Evolutionary conservation across 2,113 vertebrate species (phyloP), one percentile per base, ranked within the genome.

Genomic region (Mystacornis crossleyi): DNA sequence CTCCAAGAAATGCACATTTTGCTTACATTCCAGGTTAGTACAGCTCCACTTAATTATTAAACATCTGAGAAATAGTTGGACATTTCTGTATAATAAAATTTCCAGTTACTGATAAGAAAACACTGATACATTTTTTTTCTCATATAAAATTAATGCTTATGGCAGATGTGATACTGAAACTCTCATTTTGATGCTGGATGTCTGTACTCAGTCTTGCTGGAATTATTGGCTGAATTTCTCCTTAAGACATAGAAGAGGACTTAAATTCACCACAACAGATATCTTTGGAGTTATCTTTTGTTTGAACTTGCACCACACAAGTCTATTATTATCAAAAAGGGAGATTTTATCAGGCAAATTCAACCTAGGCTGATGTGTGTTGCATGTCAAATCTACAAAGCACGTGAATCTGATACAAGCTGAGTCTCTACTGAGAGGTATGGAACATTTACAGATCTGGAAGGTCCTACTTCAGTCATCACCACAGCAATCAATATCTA

Each of bases 1-100:
- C 54, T 81, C 42, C 64, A 51, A 83, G 74, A 86, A 93, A 86
- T 33, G 24, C 26, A 62, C 0, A 0, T 91, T 92, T 90, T 81
- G 31, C 42, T 83, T 45, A 33, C 75, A 65, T 75, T 86, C 62
- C 67, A 77, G 29, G 54, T 77, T 43, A 94, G 54, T 43, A 73
- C 38, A 91, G 55, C 18, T 87, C 54, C 50, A 51, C 47, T 93
- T 93, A 80, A 96, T 91, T 57, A 92, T 90, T 92, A 88, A 90
- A 90, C n/a, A 36, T 14, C 18, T 47, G 33, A 91, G 47, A 90
- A 88, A 20, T 14, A 64, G 28, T 10, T 19, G 14, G 47, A 58
- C 15, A 5, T 66, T 86, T 73, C 38, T 62, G 28, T n/a, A 36
- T 3, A 55, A 47, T 24, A 80, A 85, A 57, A 62, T 73, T 82